These are phyloP conservation scores for Natrix natrix DNA, from an alignment of 2,797 vertebrate species.

Conservation along the genomic window DNA sequence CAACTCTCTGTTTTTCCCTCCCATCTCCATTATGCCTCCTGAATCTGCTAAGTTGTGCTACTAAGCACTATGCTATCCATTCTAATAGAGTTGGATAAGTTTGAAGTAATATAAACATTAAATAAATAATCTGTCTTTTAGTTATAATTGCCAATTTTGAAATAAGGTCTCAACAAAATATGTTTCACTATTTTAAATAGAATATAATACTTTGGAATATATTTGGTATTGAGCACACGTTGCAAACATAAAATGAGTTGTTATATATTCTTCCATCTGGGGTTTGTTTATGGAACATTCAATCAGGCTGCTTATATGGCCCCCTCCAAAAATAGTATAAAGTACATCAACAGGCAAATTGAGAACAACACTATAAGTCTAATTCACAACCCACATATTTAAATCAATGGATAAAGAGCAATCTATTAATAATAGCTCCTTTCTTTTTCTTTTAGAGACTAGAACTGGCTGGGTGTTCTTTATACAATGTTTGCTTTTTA, in stretches of 20 bases:
- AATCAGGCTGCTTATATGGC: not conserved
- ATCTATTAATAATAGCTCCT: not conserved
- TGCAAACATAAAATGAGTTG: not conserved
- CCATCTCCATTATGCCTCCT: too few species aligned
- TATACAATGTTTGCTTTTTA: constrained; percentile 8
- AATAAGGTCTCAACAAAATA: not conserved
- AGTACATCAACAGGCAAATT: not conserved
- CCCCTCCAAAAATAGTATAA: not conserved
- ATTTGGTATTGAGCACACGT: not conserved
- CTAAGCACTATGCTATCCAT: not conserved
- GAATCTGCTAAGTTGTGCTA: not conserved
- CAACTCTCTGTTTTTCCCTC: not conserved
- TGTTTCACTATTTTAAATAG: not conserved
- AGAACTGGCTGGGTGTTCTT: not conserved
- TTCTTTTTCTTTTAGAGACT: not conserved
- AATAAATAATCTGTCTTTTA: not conserved
- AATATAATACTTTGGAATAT: not conserved
- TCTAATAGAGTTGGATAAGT: not conserved
- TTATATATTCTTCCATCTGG: not conserved
- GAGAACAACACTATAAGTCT: not conserved
- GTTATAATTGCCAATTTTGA: not conserved
- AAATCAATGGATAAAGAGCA: not conserved
- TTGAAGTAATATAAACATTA: not conserved
- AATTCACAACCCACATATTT: not conserved
- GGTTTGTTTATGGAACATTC: not conserved